A percentile compares a stretch with the other conserved stretches of the same genome.
These are phyloP conservation scores for Saturnia japonica DNA, from an alignment of 2,888 invertebrate genomes.

Conservation along the genomic window DNA sequence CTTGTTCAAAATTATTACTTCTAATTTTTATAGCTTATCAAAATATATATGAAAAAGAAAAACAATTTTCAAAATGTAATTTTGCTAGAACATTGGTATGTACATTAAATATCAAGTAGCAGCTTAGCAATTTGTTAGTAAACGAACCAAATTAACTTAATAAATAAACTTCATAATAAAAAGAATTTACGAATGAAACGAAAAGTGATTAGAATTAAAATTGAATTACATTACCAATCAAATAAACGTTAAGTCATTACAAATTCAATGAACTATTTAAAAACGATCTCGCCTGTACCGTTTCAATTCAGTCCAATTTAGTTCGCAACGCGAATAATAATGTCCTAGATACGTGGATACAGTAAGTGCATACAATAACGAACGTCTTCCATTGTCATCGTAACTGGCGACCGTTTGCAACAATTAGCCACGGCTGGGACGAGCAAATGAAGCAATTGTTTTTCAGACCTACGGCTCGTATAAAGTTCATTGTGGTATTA, in stretches of 20 bases:
- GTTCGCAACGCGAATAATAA: constrained; percentile 44
- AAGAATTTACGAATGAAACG: constrained; percentile 1
- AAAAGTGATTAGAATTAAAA: constrained; percentile 21
- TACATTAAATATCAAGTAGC: background rate
- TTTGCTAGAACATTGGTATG: no score
- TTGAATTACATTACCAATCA: constrained; percentile 15
- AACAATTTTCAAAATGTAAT: no score
- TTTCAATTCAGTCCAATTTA: constrained; percentile 34
- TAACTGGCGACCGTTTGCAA: constrained; percentile 67
- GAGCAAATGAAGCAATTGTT: constrained; percentile 69
- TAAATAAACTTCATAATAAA: background rate
- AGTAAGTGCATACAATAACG: constrained; percentile 41
- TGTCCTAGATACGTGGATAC: constrained; percentile 51
- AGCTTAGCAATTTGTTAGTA: no score
- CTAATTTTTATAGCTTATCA: no score
- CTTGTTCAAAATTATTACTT: no score
- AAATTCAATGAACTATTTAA: constrained; percentile 17
- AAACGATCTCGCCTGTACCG: constrained; percentile 24
- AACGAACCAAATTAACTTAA: background rate
- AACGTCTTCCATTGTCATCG: constrained; percentile 58
- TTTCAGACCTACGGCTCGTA: constrained; percentile 25
- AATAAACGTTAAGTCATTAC: background rate
- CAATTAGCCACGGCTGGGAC: constrained; percentile 65
- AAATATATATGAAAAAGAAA: no score
- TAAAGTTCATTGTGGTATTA: constrained; percentile 45